phyloP scores from a whole-genome alignment of 2,888 invertebrate genomes.

The Hemicrepidius hirtus region DNA sequence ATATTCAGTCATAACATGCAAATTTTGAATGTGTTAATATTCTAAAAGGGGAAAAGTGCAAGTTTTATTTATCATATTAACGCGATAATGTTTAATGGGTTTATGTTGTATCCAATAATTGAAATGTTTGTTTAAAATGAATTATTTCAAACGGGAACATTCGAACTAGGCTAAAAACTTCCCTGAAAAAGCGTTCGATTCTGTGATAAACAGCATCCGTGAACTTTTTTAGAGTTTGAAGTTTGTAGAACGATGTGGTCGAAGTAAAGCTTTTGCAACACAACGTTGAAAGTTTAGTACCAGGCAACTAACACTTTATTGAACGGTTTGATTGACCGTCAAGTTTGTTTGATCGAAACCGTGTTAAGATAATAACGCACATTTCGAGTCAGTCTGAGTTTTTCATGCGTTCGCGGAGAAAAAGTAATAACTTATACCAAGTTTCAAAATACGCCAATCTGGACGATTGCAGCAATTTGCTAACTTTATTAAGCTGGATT shows the following conservation, averaged over 20 bases:
- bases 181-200: neutral
- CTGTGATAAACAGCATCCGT: conserved; percentile 3
- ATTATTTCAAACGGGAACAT: neutral
- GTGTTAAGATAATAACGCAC: conserved; percentile 33
- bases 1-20: conserved; percentile 18
- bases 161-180: neutral
- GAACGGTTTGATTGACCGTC: conserved; percentile 28
- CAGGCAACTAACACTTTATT: conserved; percentile 33
- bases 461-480: conserved; percentile 20
- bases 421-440: conserved; percentile 10
- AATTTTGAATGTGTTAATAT: conserved; percentile 8
- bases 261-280: neutral
- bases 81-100: neutral
- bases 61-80: neutral
- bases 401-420: conserved; percentile 6
- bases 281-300: conserved; percentile 31
- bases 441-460: conserved; percentile 9
- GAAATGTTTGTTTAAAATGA: neutral
- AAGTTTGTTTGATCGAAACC: conserved; percentile 40
- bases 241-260: neutral
- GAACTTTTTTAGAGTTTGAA: conserved; percentile 17
- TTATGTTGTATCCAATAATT: neutral
- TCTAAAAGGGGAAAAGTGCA: neutral
- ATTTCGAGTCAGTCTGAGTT: conserved; percentile 24
- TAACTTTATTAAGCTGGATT: conserved; percentile 15